Base-by-base conservation (phyloP, 1,140 invertebrate genomes). In the Callitettix versicolor region DNA sequence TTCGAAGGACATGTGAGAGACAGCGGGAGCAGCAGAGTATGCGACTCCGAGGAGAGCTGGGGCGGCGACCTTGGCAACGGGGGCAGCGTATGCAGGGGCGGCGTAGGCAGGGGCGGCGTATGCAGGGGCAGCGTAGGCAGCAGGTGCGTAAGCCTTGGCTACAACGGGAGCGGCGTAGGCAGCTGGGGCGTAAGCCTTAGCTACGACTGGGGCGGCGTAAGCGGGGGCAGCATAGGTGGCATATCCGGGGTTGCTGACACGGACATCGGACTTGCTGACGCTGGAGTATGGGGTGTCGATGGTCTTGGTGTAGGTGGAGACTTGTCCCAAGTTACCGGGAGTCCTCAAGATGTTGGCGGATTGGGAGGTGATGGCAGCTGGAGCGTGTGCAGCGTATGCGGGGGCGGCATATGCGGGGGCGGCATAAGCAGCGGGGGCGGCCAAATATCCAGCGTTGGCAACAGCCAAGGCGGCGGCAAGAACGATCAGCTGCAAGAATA, bases 261-360 rank as follows among this genome's bases (percentile, higher is more conserved):
- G 61, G 50, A 68, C 65, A 60, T 71, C 70, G 53, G 62, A 62
- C 58, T 71, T 71, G 48, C 64, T 61, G 43, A 69, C 65, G 56
- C 59, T 64, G 57, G 66, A 64, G 64, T 64, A 67, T 3, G 70
- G 65, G 42, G 67, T 68, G 55, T 67, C 65, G 60, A 67, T 60
- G 55, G 64, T 64, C 61, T 69, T 69, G 59, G 60, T 58, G 65
- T 67, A 66, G 57, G 67, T 65, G 58, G 65, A 63, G 9, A 69
- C 60, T 49, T 66, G 65, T 17, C 65, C 66, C 33, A 67, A 43
- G 62, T 68, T 67, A 12, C 67, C 67, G 51, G 60, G 64, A 46
- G 58, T 62, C 30, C 67, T 62, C 48, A 67, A 57, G 59, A 67
- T 63, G 62, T 67, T 69, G 52, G 64, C 59, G 1, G 58, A 58